A percentile compares a stretch with the other conserved stretches of the same genome.
These are phyloP conservation scores for Enteromius viviparus DNA, from an alignment of 2,797 vertebrate genomes.

Conservation along the genomic window DNA sequence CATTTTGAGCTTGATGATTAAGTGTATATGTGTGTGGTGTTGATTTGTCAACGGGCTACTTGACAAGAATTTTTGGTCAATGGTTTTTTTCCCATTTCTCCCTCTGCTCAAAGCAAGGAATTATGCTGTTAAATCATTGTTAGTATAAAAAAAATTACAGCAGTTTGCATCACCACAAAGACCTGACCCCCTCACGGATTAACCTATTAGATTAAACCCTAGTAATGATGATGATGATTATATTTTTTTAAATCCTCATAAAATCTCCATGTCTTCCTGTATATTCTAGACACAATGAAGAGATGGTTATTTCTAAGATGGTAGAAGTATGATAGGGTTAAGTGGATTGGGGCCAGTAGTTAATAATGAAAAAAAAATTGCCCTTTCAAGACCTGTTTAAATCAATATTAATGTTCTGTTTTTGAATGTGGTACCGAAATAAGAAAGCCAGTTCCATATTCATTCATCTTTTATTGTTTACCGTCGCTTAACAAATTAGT, in stretches of 20 bases:
- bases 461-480: neutral
- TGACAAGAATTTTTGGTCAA: neutral
- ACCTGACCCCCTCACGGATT: neutral
- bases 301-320: neutral
- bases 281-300: neutral
- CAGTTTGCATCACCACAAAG: constrained; percentile 2
- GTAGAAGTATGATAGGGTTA: neutral
- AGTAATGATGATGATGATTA: constrained; percentile 16
- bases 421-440: neutral
- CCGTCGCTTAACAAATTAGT: neutral
- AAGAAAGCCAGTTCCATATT: neutral
- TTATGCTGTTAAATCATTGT: neutral
- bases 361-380: neutral
- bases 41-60: constrained; percentile 69
- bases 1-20: constrained; percentile 47
- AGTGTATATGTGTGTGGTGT: constrained; percentile 60
- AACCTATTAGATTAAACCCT: constrained; percentile 1
- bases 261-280: neutral
- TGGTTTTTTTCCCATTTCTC: neutral
- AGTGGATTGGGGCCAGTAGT: neutral
- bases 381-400: neutral
- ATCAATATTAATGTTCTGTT: neutral
- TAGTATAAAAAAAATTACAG: neutral
- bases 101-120: neutral
- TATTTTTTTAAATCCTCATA: neutral